Evolutionary conservation across 2,113 vertebrate genomes (phyloP), one percentile per base, ranked within the genome.

Genomic region (Coryphaenoides rupestris): DNA sequence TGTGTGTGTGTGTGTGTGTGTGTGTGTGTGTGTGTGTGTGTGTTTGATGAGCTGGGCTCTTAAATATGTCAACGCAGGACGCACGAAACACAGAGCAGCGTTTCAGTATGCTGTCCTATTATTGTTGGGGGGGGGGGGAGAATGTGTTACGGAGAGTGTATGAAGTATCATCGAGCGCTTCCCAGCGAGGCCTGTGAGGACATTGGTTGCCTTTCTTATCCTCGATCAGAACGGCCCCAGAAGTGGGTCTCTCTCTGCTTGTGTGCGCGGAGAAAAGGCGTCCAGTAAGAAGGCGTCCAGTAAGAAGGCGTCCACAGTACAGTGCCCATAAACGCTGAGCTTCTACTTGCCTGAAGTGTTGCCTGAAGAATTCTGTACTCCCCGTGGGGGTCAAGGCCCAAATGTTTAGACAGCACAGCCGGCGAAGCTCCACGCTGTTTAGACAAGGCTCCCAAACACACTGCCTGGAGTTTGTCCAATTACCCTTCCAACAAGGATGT

Each of bases 321-420:
- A 40, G 33, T 7, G 33, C 33, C 33, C 9, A 12, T 40, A 40
- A 7, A 40, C 33, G 2, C n/a, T n/a, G 16, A n/a, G 72, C 74
- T 84, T 76, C 55, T 58, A n/a, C n/a, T n/a, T 57, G 16, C 15
- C 69, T 84, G 79, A 85, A 87, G 81, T 82, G 78, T 69, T 33
- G 24, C 84, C 72, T 24, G 72, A 80, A 83, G 13, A 75, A 89
- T 84, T 86, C 73, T 73, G 78, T 76, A 74, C 86, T 87, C 79
- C 75, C 85, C 77, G 19, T 49, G 21, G 83, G 33, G 84, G 88
- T 92, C 88, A 78, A 79, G 82, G 77, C 88, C 77, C 23, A 9
- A 73, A 53, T 91, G 89, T 92, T 92, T 92, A 91, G 77, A 86
- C 66, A 86, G 85, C 53, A 62, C 87, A 90, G 88, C 87, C 82